Evolutionary conservation across 2,888 invertebrate species (phyloP), one percentile per base, ranked within the genome.

Genomic region (Drosophila anomalata): DNA sequence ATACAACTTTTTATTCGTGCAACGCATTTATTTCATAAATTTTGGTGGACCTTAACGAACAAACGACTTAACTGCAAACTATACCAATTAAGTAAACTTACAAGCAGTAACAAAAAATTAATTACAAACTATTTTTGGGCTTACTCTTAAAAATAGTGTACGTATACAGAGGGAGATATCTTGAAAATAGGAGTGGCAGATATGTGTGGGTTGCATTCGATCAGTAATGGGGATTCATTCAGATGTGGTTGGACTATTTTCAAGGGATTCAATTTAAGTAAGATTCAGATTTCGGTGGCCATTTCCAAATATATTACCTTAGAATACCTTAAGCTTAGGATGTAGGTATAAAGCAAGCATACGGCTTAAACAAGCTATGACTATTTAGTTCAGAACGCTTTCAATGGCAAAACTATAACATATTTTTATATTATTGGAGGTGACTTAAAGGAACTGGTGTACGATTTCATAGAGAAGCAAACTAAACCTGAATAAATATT

Each of bases 91-190:
- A 52, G 48, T 53, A 52, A 52, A 62, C 62, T 70, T 70, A 71
- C 24, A 24, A 50, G 55, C 60, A 52, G 47, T 39, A 72, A 56
- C 56, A 72, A 72, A 31, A 48, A 61, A 51, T 20, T 20, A 60
- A 48, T 41, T 73, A 73, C 26, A 12, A 70, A 65, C 85, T 81
- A 87, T 87, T 87, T 87, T 81, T 81, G 81, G 87, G 55, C 36
- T 79, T 67, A 54, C 60, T 76, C 61, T 51, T 41, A 82, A 70
- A 47, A 55, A 76, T 39, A 56, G 76, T 66, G 42, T 68, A 68
- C 54, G 60, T 73, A 66, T 47, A 51, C 36, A 39, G 54, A 41
- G 7, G 44, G 36, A n/a, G 42, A 48, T 59, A 62, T 33, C 39
- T 70, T 59, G 73, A 24, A 57, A 41, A 1, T 46, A n/a, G 33